Conservation (phyloP, 2,888 invertebrate species). For the Fabriciana adippe region DNA sequence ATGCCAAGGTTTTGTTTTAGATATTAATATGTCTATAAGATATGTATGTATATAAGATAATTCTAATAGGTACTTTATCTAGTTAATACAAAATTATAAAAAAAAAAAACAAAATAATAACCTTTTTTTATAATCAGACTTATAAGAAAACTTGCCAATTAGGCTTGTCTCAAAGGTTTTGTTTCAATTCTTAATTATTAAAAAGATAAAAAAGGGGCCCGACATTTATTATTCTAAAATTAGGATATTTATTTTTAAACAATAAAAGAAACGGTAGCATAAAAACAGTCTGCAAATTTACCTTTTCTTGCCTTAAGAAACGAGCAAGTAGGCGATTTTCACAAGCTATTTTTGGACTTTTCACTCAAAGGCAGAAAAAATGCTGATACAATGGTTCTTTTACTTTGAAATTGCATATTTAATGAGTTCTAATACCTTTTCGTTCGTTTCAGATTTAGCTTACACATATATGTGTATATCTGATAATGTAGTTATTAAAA, state of each 20-base stretch:
- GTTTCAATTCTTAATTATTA: no score
- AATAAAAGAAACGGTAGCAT: conserved; percentile 6
- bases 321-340: conserved; percentile 4
- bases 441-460: not conserved
- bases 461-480: not conserved
- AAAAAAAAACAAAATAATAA: no score
- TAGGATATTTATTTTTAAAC: not conserved
- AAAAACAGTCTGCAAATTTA: conserved; percentile 23
- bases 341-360: conserved; percentile 20
- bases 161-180: no score
- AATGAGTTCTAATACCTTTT: conserved; percentile 49
- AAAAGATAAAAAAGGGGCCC: no score
- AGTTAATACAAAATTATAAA: not conserved
- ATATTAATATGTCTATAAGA: not conserved
- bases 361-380: conserved; percentile 23
- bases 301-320: conserved; percentile 12
- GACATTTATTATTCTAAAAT: no score
- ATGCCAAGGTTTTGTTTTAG: conserved; percentile 14
- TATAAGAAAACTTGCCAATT: not conserved
- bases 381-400: conserved; percentile 25
- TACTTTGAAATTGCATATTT: conserved; percentile 58
- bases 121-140: not conserved
- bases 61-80: conserved; percentile 6
- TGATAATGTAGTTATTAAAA: no score
- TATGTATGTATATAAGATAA: no score